These are phyloP conservation scores for Pelobates cultripes DNA, from an alignment of 2,797 vertebrate genomes.

Conservation along the genomic window DNA sequence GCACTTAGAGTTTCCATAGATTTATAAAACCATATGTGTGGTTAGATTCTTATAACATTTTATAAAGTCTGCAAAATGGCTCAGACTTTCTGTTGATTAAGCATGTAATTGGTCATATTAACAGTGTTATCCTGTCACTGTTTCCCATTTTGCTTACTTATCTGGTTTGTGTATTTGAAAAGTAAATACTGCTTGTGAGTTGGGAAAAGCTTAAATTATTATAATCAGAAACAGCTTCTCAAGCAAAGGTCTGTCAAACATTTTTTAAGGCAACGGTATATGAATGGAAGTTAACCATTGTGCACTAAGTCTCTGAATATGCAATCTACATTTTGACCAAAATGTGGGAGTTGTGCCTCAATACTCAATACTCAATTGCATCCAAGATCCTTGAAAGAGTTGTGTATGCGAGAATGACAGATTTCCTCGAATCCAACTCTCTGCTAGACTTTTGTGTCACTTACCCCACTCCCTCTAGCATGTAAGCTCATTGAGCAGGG, in stretches of 20 bases:
- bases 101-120: constrained; percentile 39
- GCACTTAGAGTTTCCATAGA: constrained; percentile 17
- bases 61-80: constrained; percentile 23
- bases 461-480: no score
- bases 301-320: not conserved
- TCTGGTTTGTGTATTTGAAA: constrained; percentile 41
- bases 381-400: no score
- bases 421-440: no score
- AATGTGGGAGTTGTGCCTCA: no score
- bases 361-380: no score
- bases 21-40: constrained; percentile 39
- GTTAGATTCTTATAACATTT: constrained; percentile 35
- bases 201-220: constrained; percentile 29
- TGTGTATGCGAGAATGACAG: no score
- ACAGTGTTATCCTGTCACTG: constrained; percentile 35
- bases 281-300: not conserved
- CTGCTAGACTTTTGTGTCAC: no score
- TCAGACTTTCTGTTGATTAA: constrained; percentile 38
- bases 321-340: no score
- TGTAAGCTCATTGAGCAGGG: no score
- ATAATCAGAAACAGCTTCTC: constrained; percentile 24
- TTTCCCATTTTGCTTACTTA: not conserved
- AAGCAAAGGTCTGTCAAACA: not conserved
- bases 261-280: not conserved
- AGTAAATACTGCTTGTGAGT: constrained; percentile 36